A percentile compares a stretch with the other conserved stretches of the same genome.
These are phyloP conservation scores for Chitala chitala DNA, from an alignment of 2,113 vertebrate genomes.

Conservation along the genomic window DNA sequence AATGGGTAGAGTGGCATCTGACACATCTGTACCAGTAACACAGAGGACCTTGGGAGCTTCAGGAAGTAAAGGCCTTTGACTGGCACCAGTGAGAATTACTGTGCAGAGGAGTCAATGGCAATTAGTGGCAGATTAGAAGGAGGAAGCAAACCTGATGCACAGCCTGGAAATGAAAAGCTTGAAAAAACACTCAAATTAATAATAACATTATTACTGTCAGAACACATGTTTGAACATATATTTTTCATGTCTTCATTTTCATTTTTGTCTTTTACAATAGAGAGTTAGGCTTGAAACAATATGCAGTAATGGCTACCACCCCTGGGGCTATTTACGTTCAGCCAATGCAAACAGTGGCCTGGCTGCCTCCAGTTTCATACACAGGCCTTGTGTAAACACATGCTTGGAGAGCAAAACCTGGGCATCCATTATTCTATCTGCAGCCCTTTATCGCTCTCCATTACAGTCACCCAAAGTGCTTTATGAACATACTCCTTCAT, in stretches of 20 bases:
- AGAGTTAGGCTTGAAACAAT: slow-evolving; percentile 38
- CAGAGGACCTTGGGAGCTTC: no score
- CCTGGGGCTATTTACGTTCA: slow-evolving; percentile 44
- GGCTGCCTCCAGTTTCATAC: slow-evolving; percentile 43
- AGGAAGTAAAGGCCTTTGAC: no score
- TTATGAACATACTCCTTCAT: slow-evolving; percentile 47
- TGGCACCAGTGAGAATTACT: no score
- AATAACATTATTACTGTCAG: no score
- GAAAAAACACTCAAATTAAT: no score
- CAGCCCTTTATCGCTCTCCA: slow-evolving; percentile 36
- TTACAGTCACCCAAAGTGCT: slow-evolving; percentile 56
- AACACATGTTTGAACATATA: no score
- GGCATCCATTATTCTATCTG: slow-evolving; percentile 41
- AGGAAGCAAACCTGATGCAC: no score
- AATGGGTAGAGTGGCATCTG: no score
- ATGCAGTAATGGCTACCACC: slow-evolving; percentile 35
- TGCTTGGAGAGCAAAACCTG: slow-evolving; percentile 40
- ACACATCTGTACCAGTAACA: no score
- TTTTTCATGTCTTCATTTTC: slow-evolving; percentile 30
- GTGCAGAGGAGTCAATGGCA: no score
- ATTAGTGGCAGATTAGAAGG: no score
- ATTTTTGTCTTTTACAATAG: slow-evolving; percentile 36
- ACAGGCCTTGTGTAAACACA: slow-evolving; percentile 50
- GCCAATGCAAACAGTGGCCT: slow-evolving; percentile 49
- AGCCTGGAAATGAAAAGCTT: no score